These are phyloP conservation scores for Zosterops japonicus DNA, from an alignment of 2,113 vertebrate genomes.

Conservation along the genomic window DNA sequence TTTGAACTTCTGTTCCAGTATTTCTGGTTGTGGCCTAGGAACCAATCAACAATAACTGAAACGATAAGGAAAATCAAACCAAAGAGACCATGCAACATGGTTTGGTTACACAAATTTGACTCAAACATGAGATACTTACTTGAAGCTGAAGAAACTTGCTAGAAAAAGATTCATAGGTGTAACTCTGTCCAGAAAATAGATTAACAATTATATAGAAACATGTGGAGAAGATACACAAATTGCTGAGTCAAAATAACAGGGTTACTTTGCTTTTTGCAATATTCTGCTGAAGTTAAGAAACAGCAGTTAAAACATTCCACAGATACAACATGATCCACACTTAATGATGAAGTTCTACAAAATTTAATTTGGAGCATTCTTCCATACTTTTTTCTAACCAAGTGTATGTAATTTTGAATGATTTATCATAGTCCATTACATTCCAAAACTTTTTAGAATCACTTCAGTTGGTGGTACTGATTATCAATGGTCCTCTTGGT, in stretches of 20 bases:
- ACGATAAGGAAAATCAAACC: background rate
- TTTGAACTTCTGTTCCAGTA: background rate
- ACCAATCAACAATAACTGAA: background rate
- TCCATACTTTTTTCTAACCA: background rate
- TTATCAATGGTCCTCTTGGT: background rate
- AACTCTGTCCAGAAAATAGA: background rate
- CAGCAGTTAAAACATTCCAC: background rate
- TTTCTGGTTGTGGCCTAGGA: background rate
- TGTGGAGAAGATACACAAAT: background rate
- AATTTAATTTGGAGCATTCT: background rate
- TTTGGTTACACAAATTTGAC: slow-evolving; percentile 14
- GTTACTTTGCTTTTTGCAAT: background rate
- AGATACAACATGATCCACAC: background rate
- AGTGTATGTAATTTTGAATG: background rate
- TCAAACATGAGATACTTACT: slow-evolving; percentile 14
- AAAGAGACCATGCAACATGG: background rate
- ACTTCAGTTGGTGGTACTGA: background rate
- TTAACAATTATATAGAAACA: background rate
- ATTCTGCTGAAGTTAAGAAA: background rate
- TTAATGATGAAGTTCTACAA: background rate
- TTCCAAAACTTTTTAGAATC: background rate
- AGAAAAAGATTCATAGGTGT: background rate
- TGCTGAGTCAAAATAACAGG: background rate
- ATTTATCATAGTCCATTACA: background rate
- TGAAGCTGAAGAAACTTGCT: background rate